A percentile compares a stretch with the other conserved stretches of the same genome.
Evolutionary conservation across 2,113 vertebrate species (phyloP).

Genomic region (Syrrhaptes paradoxus): DNA sequence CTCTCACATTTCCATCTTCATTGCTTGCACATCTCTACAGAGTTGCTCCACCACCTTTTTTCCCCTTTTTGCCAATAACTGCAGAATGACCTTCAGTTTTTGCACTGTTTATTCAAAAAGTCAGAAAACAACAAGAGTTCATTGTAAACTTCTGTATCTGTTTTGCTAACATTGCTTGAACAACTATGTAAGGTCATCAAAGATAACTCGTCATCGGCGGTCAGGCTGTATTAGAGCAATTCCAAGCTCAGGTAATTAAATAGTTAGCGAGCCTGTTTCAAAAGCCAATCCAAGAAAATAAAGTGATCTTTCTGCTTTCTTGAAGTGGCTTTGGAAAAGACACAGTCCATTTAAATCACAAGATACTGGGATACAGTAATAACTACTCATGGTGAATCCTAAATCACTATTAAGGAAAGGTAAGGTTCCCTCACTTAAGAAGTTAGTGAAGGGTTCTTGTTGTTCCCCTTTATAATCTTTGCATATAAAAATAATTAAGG

Average conservation of each 20-base stretch:
- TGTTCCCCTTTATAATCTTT: neutral
- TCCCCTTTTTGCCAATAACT: neutral
- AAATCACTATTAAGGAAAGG: neutral
- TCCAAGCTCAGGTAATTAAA: neutral
- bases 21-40: neutral
- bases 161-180: neutral
- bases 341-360: neutral
- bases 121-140: neutral
- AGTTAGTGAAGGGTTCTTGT: neutral
- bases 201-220: neutral
- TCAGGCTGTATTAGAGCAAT: neutral
- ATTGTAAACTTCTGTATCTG: neutral
- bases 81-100: neutral
- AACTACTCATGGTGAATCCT: neutral
- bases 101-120: neutral
- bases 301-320: neutral
- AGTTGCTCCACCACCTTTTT: neutral
- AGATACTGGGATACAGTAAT: neutral
- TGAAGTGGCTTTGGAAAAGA: neutral
- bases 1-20: neutral
- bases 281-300: neutral
- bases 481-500: neutral
- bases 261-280: neutral
- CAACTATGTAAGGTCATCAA: neutral
- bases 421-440: neutral